Base-by-base conservation (phyloP, 2,888 invertebrate genomes). In the Drosophila parthenogenetica region DNA sequence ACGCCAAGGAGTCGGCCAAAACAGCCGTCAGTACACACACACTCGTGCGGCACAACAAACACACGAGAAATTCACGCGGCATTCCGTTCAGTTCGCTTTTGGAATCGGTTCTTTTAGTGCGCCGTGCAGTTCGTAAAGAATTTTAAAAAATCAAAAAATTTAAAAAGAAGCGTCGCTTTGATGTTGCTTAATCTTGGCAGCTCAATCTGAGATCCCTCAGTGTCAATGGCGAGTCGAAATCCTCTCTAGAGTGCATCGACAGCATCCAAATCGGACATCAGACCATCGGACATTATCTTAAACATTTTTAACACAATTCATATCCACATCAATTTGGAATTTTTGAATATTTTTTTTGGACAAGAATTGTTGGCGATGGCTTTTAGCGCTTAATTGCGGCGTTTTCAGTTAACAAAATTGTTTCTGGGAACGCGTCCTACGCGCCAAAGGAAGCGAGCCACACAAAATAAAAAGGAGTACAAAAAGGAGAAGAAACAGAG, bases 341-440 rank as follows among this genome's bases (percentile, higher is more conserved):
- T 29, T 29, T 19, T 67, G 66, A 60, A 46, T 32, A 42, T 32
- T 39, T n/a, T n/a, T n/a, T n/a, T 62, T 40, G 62, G 57, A 42
- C 40, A 54, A 25, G 25, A n/a, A 17, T 48, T 57, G 16, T 10
- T 65, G 45, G 14, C 35, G 13, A 35, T 35, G 66, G 70, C 83
- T 85, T 85, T 80, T 77, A 86, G 68, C 67, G 77, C 81, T 86
- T 83, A 88, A 88, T 83, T 83, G 82, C 72, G 69, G 74, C 76
- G 65, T 79, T 77, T 77, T 64, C 68, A 35, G 75, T 72, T 78
- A 78, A 84, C 75, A 53, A 84, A 86, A 84, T 86, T 82, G 79
- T 71, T 75, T 75, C 74, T 68, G 35, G 53, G 69, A 77, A 77
- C 53, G 50, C n/a, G 50, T 17, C 39, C 45, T 55, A 7, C 45